A percentile compares a stretch with the other conserved stretches of the same genome.
Conservation (phyloP, 1,140 invertebrate species). For the Delia radicum region DNA sequence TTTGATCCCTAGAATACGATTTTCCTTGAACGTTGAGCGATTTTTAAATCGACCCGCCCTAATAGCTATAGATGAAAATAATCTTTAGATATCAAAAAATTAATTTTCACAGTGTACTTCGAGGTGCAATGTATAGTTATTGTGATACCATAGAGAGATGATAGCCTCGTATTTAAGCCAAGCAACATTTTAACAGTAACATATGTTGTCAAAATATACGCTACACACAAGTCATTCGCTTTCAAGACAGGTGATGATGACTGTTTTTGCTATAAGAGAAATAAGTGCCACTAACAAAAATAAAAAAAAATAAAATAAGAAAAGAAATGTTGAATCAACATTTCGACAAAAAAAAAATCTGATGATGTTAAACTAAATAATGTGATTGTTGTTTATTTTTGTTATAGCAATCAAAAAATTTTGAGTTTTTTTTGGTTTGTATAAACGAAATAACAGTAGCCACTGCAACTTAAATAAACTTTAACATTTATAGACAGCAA, state of each 20-base stretch:
- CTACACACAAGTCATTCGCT: neutral
- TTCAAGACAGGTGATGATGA: neutral
- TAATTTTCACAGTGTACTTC: neutral
- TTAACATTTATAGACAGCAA: neutral
- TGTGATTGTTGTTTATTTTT: neutral
- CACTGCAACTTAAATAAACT: neutral
- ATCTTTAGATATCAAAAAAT: no score
- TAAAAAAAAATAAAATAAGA: no score
- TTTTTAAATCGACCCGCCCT: no score
- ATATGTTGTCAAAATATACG: neutral
- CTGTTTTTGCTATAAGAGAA: neutral
- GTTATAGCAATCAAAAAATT: neutral
- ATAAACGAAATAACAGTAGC: neutral
- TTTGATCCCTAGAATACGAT: no score
- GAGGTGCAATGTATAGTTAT: neutral
- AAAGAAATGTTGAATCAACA: neutral
- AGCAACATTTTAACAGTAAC: neutral
- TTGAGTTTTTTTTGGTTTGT: neutral
- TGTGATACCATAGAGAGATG: neutral
- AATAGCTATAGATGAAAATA: no score
- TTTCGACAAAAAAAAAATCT: neutral
- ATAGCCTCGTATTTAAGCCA: neutral
- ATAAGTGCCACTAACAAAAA: neutral
- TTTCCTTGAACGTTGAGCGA: no score
- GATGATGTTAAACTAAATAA: conserved; percentile 2